Percentiles rank a stretch among this genome's conserved stretches.
Evolutionary conservation across 2,888 invertebrate genomes (phyloP).

Genomic region (Agrotis segetum): DNA sequence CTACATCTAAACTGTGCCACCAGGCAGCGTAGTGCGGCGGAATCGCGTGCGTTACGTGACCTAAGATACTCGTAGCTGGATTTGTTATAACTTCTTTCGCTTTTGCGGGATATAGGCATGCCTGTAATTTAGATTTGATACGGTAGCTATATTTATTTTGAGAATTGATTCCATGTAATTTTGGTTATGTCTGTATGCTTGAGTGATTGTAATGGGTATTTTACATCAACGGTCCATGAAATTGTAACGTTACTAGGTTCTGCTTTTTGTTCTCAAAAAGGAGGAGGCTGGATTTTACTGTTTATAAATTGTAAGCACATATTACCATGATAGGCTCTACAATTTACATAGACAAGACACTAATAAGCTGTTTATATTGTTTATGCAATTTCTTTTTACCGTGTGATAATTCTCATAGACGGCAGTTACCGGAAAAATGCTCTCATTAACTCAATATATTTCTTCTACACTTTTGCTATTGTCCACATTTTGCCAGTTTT

Average conservation of each 20-base stretch:
- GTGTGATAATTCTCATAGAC: neutral
- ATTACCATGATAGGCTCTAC: neutral
- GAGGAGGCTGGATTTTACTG: too few species aligned
- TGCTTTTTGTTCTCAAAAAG: too few species aligned
- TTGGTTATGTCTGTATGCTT: constrained; percentile 4
- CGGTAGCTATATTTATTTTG: constrained; percentile 28
- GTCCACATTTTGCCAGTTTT: too few species aligned
- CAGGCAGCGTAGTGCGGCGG: constrained; percentile 44
- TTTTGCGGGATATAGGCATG: constrained; percentile 22
- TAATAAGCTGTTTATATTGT: too few species aligned
- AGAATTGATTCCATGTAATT: constrained; percentile 9
- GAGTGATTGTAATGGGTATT: neutral
- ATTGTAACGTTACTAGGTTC: neutral
- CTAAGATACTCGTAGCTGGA: constrained; percentile 51
- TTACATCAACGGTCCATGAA: neutral
- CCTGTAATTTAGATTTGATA: constrained; percentile 40
- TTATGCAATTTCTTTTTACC: neutral
- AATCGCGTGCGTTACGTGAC: constrained; percentile 71
- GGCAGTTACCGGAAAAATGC: neutral
- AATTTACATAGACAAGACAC: neutral
- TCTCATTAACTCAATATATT: too few species aligned
- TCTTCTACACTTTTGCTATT: too few species aligned
- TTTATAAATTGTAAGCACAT: too few species aligned
- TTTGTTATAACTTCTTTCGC: constrained; percentile 48
- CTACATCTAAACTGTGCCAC: constrained; percentile 14